Conservation (phyloP, 2,113 vertebrate genomes). For the Notechis scutatus region DNA sequence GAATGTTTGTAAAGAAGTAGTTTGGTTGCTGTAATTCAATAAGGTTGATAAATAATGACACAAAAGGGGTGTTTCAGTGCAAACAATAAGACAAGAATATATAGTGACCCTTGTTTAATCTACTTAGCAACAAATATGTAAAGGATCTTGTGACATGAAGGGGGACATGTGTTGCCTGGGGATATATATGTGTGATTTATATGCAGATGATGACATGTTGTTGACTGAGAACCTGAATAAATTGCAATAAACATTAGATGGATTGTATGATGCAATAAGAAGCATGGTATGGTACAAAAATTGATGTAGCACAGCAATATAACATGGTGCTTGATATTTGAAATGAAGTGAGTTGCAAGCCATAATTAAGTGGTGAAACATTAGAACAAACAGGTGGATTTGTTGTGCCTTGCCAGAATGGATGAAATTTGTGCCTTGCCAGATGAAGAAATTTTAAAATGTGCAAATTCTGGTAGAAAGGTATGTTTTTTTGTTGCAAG, state of each 20-base stretch:
- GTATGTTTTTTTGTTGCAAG: not conserved
- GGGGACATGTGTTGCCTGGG: not conserved
- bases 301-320: not conserved
- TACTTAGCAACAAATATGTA: not conserved
- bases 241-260: not conserved
- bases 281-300: not conserved
- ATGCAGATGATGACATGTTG: not conserved
- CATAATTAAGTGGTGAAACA: not conserved
- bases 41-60: not conserved
- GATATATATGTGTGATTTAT: not conserved
- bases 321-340: not conserved
- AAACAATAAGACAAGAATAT: not conserved
- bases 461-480: not conserved
- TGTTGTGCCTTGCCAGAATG: not conserved
- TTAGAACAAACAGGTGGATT: not conserved
- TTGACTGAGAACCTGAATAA: not conserved
- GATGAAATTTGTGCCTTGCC: not conserved
- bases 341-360: not conserved
- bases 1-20: not conserved
- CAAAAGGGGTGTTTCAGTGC: not conserved
- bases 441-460: not conserved
- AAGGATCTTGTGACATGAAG: not conserved
- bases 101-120: not conserved
- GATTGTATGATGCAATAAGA: not conserved
- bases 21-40: not conserved